Conservation (phyloP, 2,888 invertebrate species). For the Cheilosia vernalis region DNA sequence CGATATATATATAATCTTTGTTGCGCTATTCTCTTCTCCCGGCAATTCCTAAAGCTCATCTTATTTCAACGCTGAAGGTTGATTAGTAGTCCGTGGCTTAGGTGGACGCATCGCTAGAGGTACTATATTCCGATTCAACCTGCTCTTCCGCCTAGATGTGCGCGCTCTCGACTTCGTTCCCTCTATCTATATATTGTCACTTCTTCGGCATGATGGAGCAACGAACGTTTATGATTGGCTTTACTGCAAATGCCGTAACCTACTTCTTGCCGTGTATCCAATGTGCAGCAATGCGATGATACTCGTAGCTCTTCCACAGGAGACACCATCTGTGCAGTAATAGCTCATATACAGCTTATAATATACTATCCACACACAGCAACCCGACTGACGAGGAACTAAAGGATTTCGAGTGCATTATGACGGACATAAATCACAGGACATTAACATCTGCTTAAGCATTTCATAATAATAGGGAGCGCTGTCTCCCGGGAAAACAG, state of each 20-base stretch:
- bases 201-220: background rate
- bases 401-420: slow-evolving; percentile 61
- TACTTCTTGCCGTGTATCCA: slow-evolving; percentile 23
- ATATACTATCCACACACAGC: background rate
- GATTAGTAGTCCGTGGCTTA: no score
- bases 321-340: slow-evolving; percentile 49
- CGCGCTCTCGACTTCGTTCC: no score
- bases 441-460: slow-evolving; percentile 81
- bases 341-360: slow-evolving; percentile 43
- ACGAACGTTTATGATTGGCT: background rate
- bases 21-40: no score
- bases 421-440: slow-evolving; percentile 80
- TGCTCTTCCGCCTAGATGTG: no score
- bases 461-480: slow-evolving; percentile 77
- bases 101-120: no score
- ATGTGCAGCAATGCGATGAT: slow-evolving; percentile 43
- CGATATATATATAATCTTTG: no score
- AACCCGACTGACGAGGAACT: slow-evolving; percentile 7
- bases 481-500: slow-evolving; percentile 14
- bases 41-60: no score
- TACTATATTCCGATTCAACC: no score
- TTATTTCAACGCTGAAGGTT: no score
- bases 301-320: slow-evolving; percentile 11
- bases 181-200: background rate
- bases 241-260: slow-evolving; percentile 10